A percentile compares a stretch with the other conserved stretches of the same genome.
phyloP scores from a whole-genome alignment of 1,140 invertebrate species.

The Bombus affinis region DNA sequence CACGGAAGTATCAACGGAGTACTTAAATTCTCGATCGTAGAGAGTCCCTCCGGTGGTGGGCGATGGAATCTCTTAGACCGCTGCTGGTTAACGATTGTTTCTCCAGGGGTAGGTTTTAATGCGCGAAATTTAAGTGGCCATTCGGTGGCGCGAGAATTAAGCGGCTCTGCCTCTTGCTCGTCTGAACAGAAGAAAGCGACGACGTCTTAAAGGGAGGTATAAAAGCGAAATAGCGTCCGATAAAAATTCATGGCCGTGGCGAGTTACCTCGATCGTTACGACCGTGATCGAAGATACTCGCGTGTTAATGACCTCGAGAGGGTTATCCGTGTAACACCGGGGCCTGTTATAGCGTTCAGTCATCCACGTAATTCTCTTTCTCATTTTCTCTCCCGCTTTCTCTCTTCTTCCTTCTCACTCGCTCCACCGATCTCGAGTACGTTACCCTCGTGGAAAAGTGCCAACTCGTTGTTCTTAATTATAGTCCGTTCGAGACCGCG shows the following conservation, averaged over 20 bases:
- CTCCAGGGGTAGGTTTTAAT: slow-evolving; percentile 50
- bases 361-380: slow-evolving; percentile 23
- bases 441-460: slow-evolving; percentile 38
- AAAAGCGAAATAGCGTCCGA: slow-evolving; percentile 39
- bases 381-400: background rate
- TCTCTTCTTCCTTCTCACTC: background rate
- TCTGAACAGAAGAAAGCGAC: slow-evolving; percentile 21
- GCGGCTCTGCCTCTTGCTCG: background rate
- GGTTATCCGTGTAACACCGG: slow-evolving; percentile 2
- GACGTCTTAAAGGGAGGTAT: slow-evolving; percentile 51
- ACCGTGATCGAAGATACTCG: slow-evolving; percentile 29
- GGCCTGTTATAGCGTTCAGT: slow-evolving; percentile 13
- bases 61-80: background rate
- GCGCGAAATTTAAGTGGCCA: slow-evolving; percentile 64
- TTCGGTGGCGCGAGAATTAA: slow-evolving; percentile 64
- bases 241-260: slow-evolving; percentile 59
- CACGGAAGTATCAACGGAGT: slow-evolving; percentile 34
- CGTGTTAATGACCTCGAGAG: slow-evolving; percentile 39
- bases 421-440: background rate
- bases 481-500: background rate
- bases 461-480: slow-evolving; percentile 32
- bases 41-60: too few species aligned
- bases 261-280: background rate
- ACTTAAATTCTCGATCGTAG: slow-evolving; percentile 53
- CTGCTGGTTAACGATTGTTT: slow-evolving; percentile 49